These are phyloP conservation scores for Thermophis baileyi DNA, from an alignment of 2,113 vertebrate species.

Conservation along the genomic window DNA sequence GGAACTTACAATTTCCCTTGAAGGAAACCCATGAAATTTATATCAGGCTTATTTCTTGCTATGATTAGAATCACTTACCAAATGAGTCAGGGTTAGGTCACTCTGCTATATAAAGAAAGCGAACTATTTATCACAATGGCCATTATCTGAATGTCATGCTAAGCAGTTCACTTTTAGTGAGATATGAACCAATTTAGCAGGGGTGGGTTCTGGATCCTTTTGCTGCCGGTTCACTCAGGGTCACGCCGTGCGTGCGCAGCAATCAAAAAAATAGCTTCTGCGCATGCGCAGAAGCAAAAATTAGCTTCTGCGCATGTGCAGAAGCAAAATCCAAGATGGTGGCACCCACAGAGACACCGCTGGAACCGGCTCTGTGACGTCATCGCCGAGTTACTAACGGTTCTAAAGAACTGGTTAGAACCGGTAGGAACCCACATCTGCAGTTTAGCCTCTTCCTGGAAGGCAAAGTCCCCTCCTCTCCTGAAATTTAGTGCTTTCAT, in stretches of 20 bases:
- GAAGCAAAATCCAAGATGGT: no score
- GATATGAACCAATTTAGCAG: not conserved
- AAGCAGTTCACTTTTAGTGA: not conserved
- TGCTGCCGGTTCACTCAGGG: no score
- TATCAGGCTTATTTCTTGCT: slow-evolving; percentile 1
- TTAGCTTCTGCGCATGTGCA: no score
- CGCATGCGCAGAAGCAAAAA: no score
- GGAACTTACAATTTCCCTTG: not conserved
- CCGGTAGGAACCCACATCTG: no score
- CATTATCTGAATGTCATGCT: not conserved
- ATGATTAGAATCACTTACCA: not conserved
- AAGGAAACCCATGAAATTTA: slow-evolving; percentile 24
- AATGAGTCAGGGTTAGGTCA: not conserved
- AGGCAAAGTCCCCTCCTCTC: not conserved
- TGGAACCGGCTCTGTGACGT: no score
- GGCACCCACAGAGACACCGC: no score
- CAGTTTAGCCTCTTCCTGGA: not conserved
- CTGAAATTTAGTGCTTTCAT: not conserved
- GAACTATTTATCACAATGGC: not conserved
- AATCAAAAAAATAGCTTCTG: no score
- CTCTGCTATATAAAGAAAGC: not conserved
- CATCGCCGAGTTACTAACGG: no score
- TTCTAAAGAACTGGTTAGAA: no score
- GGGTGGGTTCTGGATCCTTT: no score
- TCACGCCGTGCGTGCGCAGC: no score